phyloP scores from a whole-genome alignment of 2,888 invertebrate genomes.

The Aricia artaxerxes region DNA sequence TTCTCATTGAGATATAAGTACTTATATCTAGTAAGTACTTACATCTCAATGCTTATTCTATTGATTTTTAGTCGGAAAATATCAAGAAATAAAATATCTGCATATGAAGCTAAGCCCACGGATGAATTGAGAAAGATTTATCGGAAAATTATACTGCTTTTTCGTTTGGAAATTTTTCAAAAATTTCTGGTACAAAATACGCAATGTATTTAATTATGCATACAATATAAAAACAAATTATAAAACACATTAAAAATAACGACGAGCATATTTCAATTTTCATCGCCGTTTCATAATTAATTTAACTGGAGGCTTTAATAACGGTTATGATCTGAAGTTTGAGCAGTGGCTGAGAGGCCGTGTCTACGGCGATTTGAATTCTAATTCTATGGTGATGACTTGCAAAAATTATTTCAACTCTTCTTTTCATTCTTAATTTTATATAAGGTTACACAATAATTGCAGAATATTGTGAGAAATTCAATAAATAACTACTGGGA shows the following conservation, averaged over 20 bases:
- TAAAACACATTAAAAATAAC: conserved; percentile 15
- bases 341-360: background rate
- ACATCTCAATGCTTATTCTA: too few species aligned
- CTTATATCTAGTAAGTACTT: too few species aligned
- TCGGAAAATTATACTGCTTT: background rate
- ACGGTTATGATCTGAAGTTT: conserved; percentile 17
- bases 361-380: conserved; percentile 29
- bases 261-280: conserved; percentile 23
- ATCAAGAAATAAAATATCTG: background rate
- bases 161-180: background rate
- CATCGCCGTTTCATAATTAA: conserved; percentile 29
- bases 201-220: conserved; percentile 14
- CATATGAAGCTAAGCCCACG: background rate
- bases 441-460: too few species aligned
- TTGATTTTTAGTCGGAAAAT: too few species aligned
- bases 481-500: too few species aligned
- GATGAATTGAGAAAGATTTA: background rate
- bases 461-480: too few species aligned
- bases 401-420: conserved; percentile 49
- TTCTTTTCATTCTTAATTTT: conserved; percentile 51
- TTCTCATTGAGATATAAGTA: too few species aligned
- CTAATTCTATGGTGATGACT: conserved; percentile 30
- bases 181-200: background rate
- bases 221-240: conserved; percentile 1
- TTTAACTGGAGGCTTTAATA: conserved; percentile 26